Evolutionary conservation across 2,113 vertebrate genomes (phyloP), one percentile per base, ranked within the genome.

Genomic region (Pomatorhinus ruficollis): DNA sequence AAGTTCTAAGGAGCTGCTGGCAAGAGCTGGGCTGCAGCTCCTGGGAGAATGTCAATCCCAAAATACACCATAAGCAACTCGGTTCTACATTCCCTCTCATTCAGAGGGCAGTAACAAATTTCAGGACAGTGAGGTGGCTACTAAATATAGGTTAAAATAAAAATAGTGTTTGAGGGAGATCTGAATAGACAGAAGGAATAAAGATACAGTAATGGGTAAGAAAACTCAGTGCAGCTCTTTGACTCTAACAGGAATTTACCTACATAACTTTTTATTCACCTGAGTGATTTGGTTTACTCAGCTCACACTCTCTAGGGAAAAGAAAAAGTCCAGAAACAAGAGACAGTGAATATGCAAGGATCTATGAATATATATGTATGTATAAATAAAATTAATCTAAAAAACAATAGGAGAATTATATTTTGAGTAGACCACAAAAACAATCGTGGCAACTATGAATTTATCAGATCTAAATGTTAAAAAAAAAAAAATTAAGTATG

Each of bases 311-410:
- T 71, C 40, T 20, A 4, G 3, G 13, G 9, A 44, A 75, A 47
- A 76, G 8, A 60, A 40, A 6, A 74, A 23, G 19, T 56, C 52
- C 33, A 78, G 6, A 78, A 79, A 74, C 1, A 60, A 76, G 15
- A 79, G 11, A 40, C 8, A 78, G 35, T 31, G n/a, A 56, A 81
- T 33, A 49, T 35, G 20, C 16, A 69, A 87, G 15, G 49, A 28
- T 60, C 9, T 37, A n/a, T 1, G 0, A 81, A 57, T 30, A 72
- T 27, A 72, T 13, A 12, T 11, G 7, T 21, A 12, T 3, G 0
- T 13, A 45, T 10, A 82, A 80, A 81, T 40, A 61, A 81, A 74
- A 59, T 31, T 13, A 31, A 84, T 52, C 40, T 64, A 24, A 77
- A 64, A 35, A 5, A 5, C 9, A 7, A 5, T 4, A 77, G 14